Base-by-base conservation (phyloP, 1,140 invertebrate species). In the Magallana angulata region DNA sequence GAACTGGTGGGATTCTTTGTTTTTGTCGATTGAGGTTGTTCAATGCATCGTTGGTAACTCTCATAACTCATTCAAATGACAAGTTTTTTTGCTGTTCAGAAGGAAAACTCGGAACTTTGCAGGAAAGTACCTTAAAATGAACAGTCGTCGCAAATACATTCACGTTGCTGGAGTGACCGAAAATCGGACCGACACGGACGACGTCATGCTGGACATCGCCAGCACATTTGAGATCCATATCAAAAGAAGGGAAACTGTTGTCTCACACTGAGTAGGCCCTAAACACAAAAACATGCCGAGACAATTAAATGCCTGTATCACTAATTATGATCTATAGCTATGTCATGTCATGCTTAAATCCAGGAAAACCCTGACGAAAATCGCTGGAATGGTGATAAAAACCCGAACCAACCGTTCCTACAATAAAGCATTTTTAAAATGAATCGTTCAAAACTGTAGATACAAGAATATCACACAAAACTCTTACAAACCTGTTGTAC, bases 401-500 rank as follows among this genome's bases (percentile, higher is more conserved):
- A 5, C 9, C n/a, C 2, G 71, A 76, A 76, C 1, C n/a, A 76
- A 24, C 1, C 36, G 1, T 76, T 76, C 36, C 36, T 36, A 36
- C 4, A 4, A 36, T 36, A 36, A 36, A 36, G 36, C 36, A 3
- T 36, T 36, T 36, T 36, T 36, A 36, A 36, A 36, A 36, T 36
- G 36, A 36, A 36, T 36, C 36, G 36, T 36, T 36, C 36, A 36
- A 36, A 36, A 36, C 36, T 36, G 36, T 36, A 4, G 36, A 36
- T 36, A 36, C 36, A 36, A 36, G 36, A 36, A 36, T 36, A 36
- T 36, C 4, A 36, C 36, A 36, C 36, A 36, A 36, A 36, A 36
- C 36, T 1, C 4, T 36, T 36, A 36, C 36, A 36, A 8, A 93
- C 91, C 92, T 91, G 62, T 86, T 89, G 48, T 76, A 91, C 90